Conservation (phyloP, 2,888 invertebrate species). For the Xanthia togata region DNA sequence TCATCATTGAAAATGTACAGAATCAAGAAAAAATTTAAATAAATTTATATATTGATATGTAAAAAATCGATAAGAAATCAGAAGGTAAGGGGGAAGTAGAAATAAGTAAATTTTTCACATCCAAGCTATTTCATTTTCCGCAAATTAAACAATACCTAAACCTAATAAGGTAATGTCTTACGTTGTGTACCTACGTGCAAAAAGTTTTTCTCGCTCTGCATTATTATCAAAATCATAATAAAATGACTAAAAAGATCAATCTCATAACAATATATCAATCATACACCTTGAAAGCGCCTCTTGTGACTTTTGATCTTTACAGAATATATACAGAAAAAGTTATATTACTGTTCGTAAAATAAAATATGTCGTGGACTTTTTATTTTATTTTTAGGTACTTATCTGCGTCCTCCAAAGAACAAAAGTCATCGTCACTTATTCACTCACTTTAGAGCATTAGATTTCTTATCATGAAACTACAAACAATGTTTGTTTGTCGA, state of each 20-base stretch:
- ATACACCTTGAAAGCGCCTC: conserved; percentile 60
- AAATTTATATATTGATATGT: no score
- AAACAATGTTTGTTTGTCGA: not conserved
- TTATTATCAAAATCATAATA: not conserved
- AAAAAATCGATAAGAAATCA: not conserved
- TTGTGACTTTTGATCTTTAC: conserved; percentile 56
- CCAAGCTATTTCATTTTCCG: not conserved
- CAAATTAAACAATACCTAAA: not conserved
- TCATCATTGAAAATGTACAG: no score
- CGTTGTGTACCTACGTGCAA: not conserved
- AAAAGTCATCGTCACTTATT: conserved; percentile 17
- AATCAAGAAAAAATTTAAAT: not conserved
- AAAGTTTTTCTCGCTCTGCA: not conserved
- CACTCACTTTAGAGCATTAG: not conserved
- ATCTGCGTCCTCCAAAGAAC: conserved; percentile 1
- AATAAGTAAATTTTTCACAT: not conserved
- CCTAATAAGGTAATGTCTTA: not conserved
- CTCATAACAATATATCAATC: conserved; percentile 48
- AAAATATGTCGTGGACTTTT: conserved; percentile 7
- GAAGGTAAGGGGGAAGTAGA: not conserved
- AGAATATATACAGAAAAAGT: conserved; percentile 49
- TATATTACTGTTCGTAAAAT: conserved; percentile 34
- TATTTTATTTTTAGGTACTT: conserved; percentile 25
- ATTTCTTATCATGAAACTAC: not conserved
- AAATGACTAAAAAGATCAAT: conserved; percentile 35